Evolutionary conservation across 2,113 vertebrate genomes (phyloP).

Genomic region (Condylura cristata): DNA sequence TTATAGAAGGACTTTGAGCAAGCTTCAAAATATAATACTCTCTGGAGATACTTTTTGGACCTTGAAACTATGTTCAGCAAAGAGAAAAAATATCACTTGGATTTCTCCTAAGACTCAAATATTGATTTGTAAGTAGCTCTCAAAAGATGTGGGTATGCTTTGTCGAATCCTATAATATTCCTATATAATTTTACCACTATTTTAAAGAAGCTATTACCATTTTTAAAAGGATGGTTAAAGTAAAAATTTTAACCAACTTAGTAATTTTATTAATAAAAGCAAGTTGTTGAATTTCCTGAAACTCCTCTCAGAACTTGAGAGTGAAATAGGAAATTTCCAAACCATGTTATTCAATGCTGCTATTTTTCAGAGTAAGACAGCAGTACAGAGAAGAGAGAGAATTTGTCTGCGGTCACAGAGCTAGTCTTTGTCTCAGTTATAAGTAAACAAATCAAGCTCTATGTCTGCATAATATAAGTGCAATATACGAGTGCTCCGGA

Average conservation of each 20-base stretch:
- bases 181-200: not conserved
- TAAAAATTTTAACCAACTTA: not conserved
- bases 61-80: conserved; percentile 49
- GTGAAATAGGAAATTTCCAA: conserved; percentile 50
- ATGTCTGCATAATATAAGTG: not conserved
- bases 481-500: not conserved
- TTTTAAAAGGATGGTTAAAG: not conserved
- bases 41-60: conserved; percentile 59
- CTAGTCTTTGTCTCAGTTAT: conserved; percentile 19
- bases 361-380: conserved; percentile 10
- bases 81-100: conserved; percentile 31
- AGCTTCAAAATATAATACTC: conserved; percentile 55
- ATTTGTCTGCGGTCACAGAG: conserved; percentile 35
- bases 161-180: not conserved
- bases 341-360: not conserved
- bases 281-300: conserved; percentile 41
- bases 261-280: conserved; percentile 11
- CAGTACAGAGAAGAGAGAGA: not conserved
- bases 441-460: conserved; percentile 54
- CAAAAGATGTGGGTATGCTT: not conserved
- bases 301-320: conserved; percentile 19
- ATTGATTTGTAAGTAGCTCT: conserved; percentile 32
- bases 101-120: conserved; percentile 35
- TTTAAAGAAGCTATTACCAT: conserved; percentile 18
- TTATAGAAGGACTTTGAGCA: conserved; percentile 73